Base-by-base conservation (phyloP, 2,888 invertebrate genomes). In the Hirtodrosophila duncani region DNA sequence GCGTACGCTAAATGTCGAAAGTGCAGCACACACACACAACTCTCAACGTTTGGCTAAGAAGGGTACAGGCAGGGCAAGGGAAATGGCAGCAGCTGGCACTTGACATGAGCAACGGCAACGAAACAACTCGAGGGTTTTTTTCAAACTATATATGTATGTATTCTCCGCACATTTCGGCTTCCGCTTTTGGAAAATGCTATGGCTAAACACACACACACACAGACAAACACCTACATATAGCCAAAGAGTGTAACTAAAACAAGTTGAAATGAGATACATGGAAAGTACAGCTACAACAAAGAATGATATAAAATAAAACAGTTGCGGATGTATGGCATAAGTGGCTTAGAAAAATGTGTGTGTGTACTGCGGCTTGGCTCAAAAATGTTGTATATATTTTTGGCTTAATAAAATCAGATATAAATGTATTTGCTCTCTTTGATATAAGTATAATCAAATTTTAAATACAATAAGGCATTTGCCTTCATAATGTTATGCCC, bases 41-140 rank as follows among this genome's bases (percentile, higher is more conserved):
- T 74, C 68, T 62, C 63, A 68, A 24, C 17, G 42, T 33, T 11
- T 38, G 57, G 43, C 23, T 31, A 33, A 30, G 11, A 36, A 36
- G 48, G 39, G 33, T 26, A 9, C 10, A 33, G 44, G 23, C 41
- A 26, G n/a, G 30, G 41, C 30, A 33, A 16, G 56, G 43, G 9
- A 33, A 8, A 46, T 23, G 43, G 68, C 56, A 71, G 61, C 80
- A 78, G 80, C 77, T 81, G 81, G 68, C 81, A 75, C 81, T 81
- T 78, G 77, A 81, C 80, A 68, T 75, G 81, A 75, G 71, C 74
- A 69, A 74, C 78, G 75, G 59, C 62, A 72, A 33, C 60, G 71
- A 71, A 71, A 75, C 72, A 78, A 64, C 77, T 78, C 62, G 71
- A 79, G 77, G 79, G 80, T 63, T 58, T 81, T 77, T n/a, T n/a